Evolutionary conservation across 2,888 invertebrate genomes (phyloP), one percentile per base, ranked within the genome.

Genomic region (Andrena hattorfiana): DNA sequence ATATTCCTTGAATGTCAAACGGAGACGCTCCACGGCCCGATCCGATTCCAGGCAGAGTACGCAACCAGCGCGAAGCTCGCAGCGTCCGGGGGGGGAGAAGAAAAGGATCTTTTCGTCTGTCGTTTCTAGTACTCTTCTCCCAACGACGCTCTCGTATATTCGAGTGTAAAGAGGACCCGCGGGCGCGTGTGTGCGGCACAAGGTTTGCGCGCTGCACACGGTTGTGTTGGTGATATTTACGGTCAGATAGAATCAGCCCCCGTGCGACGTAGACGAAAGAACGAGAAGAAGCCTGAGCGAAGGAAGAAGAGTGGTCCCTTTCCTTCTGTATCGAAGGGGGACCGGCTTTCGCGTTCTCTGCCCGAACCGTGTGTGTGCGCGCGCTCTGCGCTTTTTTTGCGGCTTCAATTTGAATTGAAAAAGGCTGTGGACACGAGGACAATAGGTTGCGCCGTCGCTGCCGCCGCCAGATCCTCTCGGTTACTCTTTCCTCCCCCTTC

Each of bases 351-450:
- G 85, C 81, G 79, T 81, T 81, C 81, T 79, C 73, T 86, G 80
- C 86, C 87, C 83, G 87, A 86, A 89, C 85, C 85, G 89, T 90
- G 89, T 90, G 91, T 87, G 90, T 90, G 90, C 90, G 91, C 86
- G 90, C 89, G 90, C 90, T 86, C 89, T 86, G 91, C 88, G 87
- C 90, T 91, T 93, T 93, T 92, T 93, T 92, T 92, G 92, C 91
- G 90, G 90, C 92, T 91, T 92, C 91, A 93, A 93, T 93, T 93
- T 93, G 92, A 93, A 93, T 93, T 93, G 93, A 93, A 93, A 93
- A 92, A 92, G 92, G 90, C 92, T 90, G 93, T 91, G 92, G 93
- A 92, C 92, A 92, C 90, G 91, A 91, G 92, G 93, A 93, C 93
- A 93, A 93, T 93, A 93, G 93, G 90, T 92, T 91, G 89, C 90